A percentile compares a stretch with the other conserved stretches of the same genome.
Conservation (phyloP, 2,113 vertebrate genomes). For the Peromyscus californicus region DNA sequence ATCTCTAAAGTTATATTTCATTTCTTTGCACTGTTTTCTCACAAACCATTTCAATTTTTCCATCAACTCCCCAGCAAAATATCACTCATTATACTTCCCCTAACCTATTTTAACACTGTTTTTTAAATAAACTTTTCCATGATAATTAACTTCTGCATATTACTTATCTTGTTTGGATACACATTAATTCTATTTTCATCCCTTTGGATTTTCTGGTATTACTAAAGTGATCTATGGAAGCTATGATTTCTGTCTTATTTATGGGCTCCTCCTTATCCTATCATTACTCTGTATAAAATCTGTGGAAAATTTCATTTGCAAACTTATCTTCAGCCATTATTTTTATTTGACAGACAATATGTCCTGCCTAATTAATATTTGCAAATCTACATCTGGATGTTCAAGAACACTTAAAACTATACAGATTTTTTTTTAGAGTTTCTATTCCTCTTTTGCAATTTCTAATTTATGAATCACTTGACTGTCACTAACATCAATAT, state of each 20-base stretch:
- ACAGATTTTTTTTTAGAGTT: background rate
- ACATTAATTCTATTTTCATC: background rate
- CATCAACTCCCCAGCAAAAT: background rate
- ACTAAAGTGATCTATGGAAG: background rate
- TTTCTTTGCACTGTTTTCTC: background rate
- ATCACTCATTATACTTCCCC: background rate
- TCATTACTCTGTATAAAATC: background rate
- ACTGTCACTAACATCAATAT: background rate
- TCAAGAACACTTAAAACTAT: background rate
- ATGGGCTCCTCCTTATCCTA: background rate
- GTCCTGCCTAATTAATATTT: accelerated
- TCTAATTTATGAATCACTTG: background rate
- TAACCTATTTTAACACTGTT: background rate
- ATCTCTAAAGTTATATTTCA: background rate
- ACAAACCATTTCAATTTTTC: background rate
- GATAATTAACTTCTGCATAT: background rate
- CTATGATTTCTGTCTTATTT: background rate
- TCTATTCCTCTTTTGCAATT: background rate
- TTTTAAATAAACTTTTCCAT: background rate
- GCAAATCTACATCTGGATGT: background rate
- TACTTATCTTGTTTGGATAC: background rate
- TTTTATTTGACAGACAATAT: background rate
- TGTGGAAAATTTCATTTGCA: background rate
- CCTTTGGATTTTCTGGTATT: background rate
- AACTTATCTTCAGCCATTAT: background rate